A percentile compares a stretch with the other conserved stretches of the same genome.
These are phyloP conservation scores for Rallus crepitans DNA, from an alignment of 2,797 vertebrate species.

Conservation along the genomic window DNA sequence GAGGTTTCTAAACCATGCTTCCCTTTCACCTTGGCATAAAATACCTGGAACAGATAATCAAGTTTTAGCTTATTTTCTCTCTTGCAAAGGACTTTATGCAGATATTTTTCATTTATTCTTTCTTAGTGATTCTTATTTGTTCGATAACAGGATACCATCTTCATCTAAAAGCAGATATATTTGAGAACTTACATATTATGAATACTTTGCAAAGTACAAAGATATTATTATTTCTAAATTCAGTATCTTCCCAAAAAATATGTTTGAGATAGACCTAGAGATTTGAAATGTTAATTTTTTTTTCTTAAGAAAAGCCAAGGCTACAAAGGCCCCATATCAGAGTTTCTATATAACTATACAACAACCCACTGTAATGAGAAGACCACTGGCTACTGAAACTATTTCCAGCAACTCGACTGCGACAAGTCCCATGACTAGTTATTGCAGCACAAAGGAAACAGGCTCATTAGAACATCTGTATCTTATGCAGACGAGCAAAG, in stretches of 20 bases:
- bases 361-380: not conserved
- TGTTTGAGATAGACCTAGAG: not conserved
- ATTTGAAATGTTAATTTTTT: not conserved
- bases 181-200: not conserved
- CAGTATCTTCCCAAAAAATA: not conserved
- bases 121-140: not conserved
- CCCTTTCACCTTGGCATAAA: not conserved
- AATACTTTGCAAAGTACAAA: not conserved
- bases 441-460: not conserved
- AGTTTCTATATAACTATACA: not conserved
- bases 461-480: not conserved
- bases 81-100: not conserved
- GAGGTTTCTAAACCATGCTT: not conserved
- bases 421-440: rapidly evolving
- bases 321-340: not conserved
- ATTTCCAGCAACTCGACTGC: not conserved
- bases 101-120: not conserved
- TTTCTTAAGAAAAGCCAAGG: not conserved
- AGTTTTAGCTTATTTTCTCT: not conserved
- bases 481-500: not conserved
- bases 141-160: not conserved
- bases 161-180: not conserved
- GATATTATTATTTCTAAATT: not conserved
- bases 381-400: not conserved
- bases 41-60: not conserved